phyloP scores from a whole-genome alignment of 2,113 vertebrate genomes.

The Scatophagus argus region DNA sequence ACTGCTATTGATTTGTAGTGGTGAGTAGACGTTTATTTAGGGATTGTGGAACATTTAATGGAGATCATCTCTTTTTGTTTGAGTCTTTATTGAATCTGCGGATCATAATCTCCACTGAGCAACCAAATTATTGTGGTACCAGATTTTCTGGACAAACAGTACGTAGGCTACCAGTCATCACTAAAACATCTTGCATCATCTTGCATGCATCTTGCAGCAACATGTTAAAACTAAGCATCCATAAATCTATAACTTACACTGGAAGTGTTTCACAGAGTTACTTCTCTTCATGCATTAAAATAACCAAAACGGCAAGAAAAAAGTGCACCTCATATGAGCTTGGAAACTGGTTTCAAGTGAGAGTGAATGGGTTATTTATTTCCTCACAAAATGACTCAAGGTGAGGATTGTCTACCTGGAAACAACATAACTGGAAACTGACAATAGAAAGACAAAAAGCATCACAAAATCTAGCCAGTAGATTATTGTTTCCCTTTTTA shows the following conservation, averaged over 20 bases:
- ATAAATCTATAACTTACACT: neutral
- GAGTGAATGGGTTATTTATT: neutral
- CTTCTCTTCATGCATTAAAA: neutral
- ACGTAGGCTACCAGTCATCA: neutral
- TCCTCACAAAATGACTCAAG: neutral
- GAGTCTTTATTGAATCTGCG: neutral
- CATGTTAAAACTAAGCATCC: neutral
- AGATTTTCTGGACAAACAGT: neutral
- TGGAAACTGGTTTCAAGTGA: neutral
- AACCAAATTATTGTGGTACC: neutral
- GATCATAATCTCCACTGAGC: neutral
- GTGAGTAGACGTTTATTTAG: neutral
- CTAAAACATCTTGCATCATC: neutral
- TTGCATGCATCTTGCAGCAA: too few relatives aligned
- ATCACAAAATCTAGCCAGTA: neutral
- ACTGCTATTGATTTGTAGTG: constrained; percentile 16
- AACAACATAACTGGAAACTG: neutral
- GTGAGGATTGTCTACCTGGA: neutral
- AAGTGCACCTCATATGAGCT: neutral
- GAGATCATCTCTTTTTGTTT: neutral
- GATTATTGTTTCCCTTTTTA: neutral
- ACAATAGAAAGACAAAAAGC: neutral
- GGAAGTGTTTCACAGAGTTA: neutral
- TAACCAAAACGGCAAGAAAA: neutral
- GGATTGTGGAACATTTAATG: constrained; percentile 8